Percentiles rank a stretch among this genome's conserved stretches.
Evolutionary conservation across 2,797 vertebrate species (phyloP).

Genomic region (Tauraco hartlaubi): DNA sequence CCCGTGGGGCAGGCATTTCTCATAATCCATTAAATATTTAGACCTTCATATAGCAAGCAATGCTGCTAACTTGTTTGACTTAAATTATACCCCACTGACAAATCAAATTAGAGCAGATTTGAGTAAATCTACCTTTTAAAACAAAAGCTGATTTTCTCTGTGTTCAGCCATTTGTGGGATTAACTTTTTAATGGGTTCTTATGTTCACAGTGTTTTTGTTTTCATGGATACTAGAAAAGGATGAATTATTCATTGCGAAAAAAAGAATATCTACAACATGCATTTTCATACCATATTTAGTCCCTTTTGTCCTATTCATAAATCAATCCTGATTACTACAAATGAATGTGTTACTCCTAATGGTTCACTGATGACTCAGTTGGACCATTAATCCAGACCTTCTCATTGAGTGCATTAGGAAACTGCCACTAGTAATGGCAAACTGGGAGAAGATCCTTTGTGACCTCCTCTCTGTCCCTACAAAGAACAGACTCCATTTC

Average conservation of each 20-base stretch:
- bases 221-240: slow-evolving; percentile 22
- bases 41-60: slow-evolving; percentile 27
- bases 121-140: slow-evolving; percentile 69
- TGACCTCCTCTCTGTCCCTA: neutral
- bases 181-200: slow-evolving; percentile 77
- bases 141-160: slow-evolving; percentile 69
- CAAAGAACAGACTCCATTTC: neutral
- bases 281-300: slow-evolving; percentile 52
- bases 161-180: slow-evolving; percentile 73
- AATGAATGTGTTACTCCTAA: slow-evolving; percentile 15
- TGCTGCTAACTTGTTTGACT: slow-evolving; percentile 64
- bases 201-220: slow-evolving; percentile 59
- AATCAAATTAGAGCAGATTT: slow-evolving; percentile 71
- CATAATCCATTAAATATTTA: slow-evolving; percentile 71
- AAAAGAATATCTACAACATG: neutral
- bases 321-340: slow-evolving; percentile 42
- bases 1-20: neutral
- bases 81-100: slow-evolving; percentile 66
- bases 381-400: slow-evolving; percentile 23
- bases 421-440: neutral
- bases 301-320: slow-evolving; percentile 43
- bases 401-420: neutral
- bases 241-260: slow-evolving; percentile 59
- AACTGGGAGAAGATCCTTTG: neutral
- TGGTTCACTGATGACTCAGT: neutral